Percentiles rank a stretch among this genome's conserved stretches.
Conservation (phyloP, 1,140 invertebrate species). For the Ceratosolen fusciceps region DNA sequence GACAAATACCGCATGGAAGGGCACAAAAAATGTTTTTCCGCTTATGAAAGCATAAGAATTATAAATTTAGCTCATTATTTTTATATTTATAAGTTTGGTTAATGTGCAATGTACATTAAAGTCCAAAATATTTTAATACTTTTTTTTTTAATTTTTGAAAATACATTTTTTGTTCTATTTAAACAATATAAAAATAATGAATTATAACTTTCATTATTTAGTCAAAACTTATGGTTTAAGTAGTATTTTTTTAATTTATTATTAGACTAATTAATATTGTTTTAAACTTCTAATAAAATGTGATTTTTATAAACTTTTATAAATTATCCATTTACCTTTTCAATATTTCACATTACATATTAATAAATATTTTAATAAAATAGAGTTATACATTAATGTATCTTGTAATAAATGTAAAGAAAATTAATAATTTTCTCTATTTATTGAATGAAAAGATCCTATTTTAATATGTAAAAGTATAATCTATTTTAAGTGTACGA, state of each 20-base stretch:
- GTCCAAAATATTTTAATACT: neutral
- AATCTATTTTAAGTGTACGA: too few species aligned
- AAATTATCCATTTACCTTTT: neutral
- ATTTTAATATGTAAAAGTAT: too few species aligned
- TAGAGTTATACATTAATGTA: too few species aligned
- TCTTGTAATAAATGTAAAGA: too few species aligned
- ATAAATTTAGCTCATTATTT: neutral
- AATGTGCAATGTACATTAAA: neutral
- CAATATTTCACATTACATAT: neutral
- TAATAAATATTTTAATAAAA: neutral
- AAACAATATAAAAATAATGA: neutral
- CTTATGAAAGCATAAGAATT: slow-evolving; percentile 51
- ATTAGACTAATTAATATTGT: neutral
- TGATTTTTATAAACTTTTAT: neutral
- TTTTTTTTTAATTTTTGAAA: neutral
- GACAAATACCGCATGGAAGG: slow-evolving; percentile 77
- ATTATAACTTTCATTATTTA: neutral
- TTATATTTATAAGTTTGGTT: neutral
- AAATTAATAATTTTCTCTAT: too few species aligned
- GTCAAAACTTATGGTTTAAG: neutral
- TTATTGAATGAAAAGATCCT: too few species aligned
- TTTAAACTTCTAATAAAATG: neutral
- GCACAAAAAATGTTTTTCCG: slow-evolving; percentile 69
- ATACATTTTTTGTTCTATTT: neutral
- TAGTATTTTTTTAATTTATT: neutral